Base-by-base conservation (phyloP, 1,140 invertebrate species). In the Palaemon carinicauda region DNA sequence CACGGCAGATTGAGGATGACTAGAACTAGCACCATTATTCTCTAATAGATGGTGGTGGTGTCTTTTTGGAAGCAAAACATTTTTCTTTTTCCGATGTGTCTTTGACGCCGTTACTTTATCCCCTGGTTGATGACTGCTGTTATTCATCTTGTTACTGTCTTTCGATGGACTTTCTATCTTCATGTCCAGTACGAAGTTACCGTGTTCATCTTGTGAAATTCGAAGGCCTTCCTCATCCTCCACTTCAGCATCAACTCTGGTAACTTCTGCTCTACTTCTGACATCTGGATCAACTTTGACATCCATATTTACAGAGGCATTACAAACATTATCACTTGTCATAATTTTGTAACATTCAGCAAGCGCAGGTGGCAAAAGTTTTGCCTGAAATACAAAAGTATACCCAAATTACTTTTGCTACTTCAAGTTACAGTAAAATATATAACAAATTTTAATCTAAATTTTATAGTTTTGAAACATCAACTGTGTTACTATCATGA, bases 171-270 rank as follows among this genome's bases (percentile, higher is more conserved):
- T 65, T 24, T 56, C 74, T 17, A 50, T 33, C 41, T 81, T 51
- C 53, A 83, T 83, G 27, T 86, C 69, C 41, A 86, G 74, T 7
- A 86, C 51, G 41, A 80, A 86, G 51, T 86, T 86, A 7, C 84
- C 84, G 33, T 80, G 65, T 31, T 86, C 78, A 86, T 86, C 84
- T 31, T 80, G 84, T 10, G 84, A 86, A 14, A 86, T 52, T 54
- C 73, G 56, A 27, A 86, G 54, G 29, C 65, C 77, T 2, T 52
- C 51, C 17, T 86, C 84, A 31, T 86, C 84, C 7, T 80, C 84
- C n/a, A 80, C 84, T 12, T 50, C 71, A 33, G 9, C 29, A 12
- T 83, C 52, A 33, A 51, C 24, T 60, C 9, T 53, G 41, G 29
- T 60, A 19, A 29, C 52, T 19, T 41, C 78, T 31, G 15, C 60